Percentiles rank a stretch among this genome's conserved stretches.
These are phyloP conservation scores for Chondrilla cf. caribensis DNA, from an alignment of 37 sponge, comb jelly and placozoan species.

Conservation along the genomic window DNA sequence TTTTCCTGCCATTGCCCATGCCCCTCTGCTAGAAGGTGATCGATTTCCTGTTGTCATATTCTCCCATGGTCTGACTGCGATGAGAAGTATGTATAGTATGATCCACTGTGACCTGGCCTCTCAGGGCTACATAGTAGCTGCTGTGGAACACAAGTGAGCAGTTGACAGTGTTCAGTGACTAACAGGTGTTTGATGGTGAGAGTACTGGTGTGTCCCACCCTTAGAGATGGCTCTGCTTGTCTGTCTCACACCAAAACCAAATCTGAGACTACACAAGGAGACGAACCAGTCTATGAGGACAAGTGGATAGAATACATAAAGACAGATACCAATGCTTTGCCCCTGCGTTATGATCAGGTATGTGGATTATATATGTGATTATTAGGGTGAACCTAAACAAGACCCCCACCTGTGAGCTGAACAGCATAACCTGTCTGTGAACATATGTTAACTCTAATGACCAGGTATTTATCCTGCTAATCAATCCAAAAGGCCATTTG, in stretches of 20 bases:
- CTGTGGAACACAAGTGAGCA: constrained; percentile 74
- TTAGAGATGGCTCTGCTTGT: too few species aligned
- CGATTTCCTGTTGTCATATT: constrained; percentile 58
- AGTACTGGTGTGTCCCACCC: too few species aligned
- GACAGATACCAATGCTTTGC: background rate
- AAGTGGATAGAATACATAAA: constrained; percentile 5
- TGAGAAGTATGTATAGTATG: constrained; percentile 56
- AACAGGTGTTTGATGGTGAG: too few species aligned
- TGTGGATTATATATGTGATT: background rate
- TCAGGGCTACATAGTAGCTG: constrained; percentile 71
- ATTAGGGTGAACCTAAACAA: too few species aligned
- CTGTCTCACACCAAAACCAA: too few species aligned
- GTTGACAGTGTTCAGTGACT: too few species aligned
- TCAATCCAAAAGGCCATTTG: too few species aligned
- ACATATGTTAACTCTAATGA: too few species aligned
- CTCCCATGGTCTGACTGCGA: constrained; percentile 71
- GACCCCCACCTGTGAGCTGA: too few species aligned
- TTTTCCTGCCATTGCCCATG: constrained; percentile 36
- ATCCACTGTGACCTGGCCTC: constrained; percentile 78
- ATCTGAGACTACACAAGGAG: too few species aligned
- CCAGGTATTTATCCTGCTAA: too few species aligned
- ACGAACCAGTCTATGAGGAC: background rate
- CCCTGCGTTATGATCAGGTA: constrained; percentile 14
- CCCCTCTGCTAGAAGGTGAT: constrained; percentile 24
- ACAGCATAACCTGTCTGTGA: too few species aligned